Percentiles rank a stretch among this genome's conserved stretches.
These are phyloP conservation scores for Eulemur rufifrons DNA, from an alignment of 2,113 vertebrate genomes.

Conservation along the genomic window DNA sequence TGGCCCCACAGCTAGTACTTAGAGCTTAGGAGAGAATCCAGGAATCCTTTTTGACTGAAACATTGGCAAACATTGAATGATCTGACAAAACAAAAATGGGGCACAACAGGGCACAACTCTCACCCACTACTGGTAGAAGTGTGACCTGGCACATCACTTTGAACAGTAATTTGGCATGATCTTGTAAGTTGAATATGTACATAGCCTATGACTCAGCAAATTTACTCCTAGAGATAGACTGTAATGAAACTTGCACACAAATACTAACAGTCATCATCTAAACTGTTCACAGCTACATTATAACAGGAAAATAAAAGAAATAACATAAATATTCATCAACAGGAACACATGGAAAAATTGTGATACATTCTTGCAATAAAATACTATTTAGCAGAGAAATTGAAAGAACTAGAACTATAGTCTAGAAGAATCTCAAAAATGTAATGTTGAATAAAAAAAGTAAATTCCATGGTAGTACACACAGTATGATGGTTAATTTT, in stretches of 20 bases:
- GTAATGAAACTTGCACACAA: neutral
- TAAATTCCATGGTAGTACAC: neutral
- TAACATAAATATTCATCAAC: neutral
- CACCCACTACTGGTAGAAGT: neutral
- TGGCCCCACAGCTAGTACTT: neutral
- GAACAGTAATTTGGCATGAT: neutral
- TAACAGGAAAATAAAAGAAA: neutral
- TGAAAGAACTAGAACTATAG: neutral
- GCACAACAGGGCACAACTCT: neutral
- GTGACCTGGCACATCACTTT: neutral
- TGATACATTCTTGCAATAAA: neutral
- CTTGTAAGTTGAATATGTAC: neutral
- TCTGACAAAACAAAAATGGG: neutral
- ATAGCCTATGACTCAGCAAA: neutral
- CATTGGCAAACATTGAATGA: neutral
- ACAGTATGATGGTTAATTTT: neutral
- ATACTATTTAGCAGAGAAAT: neutral
- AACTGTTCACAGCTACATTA: neutral
- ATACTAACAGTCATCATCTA: neutral
- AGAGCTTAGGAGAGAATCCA: neutral
- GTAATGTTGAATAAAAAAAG: neutral
- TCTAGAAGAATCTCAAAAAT: conserved; percentile 7
- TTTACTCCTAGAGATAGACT: neutral
- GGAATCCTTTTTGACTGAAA: neutral
- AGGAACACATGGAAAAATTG: neutral